A percentile compares a stretch with the other conserved stretches of the same genome.
Evolutionary conservation across 2,888 invertebrate species (phyloP).

Genomic region (Platycheirus rosarum): DNA sequence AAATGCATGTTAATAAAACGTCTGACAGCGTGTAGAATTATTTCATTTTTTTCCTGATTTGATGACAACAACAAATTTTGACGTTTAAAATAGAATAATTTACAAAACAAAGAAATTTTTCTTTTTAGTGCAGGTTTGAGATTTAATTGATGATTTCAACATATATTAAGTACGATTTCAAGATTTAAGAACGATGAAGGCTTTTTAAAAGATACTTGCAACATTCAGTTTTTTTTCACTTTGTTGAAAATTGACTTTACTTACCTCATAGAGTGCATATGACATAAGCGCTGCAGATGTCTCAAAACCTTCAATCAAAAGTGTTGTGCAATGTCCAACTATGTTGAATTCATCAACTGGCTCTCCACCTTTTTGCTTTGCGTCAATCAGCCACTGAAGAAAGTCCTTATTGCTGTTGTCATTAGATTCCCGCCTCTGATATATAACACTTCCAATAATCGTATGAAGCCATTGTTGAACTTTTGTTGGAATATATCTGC

Average conservation of each 20-base stretch:
- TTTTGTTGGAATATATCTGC: conserved; percentile 76
- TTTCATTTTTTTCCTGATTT: too few species aligned
- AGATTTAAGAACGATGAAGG: too few species aligned
- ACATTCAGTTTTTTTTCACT: too few species aligned
- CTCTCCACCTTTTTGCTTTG: conserved; percentile 73
- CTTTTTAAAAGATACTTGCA: too few species aligned
- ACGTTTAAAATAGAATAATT: too few species aligned
- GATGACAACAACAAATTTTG: too few species aligned
- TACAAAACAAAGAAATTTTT: neutral
- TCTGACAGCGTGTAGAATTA: too few species aligned
- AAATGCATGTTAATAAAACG: too few species aligned
- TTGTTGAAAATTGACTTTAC: too few species aligned
- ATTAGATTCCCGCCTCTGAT: conserved; percentile 43
- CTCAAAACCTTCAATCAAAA: conserved; percentile 79
- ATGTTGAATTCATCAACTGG: conserved; percentile 70
- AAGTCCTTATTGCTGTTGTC: conserved; percentile 69
- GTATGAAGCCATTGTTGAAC: conserved; percentile 76
- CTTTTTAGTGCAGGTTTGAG: too few species aligned
- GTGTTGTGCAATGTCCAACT: conserved; percentile 78
- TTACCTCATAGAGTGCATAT: conserved; percentile 77
- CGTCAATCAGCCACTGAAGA: conserved; percentile 76
- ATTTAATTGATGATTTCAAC: too few species aligned
- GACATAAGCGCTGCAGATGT: conserved; percentile 78
- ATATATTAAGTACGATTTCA: too few species aligned
- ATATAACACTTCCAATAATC: conserved; percentile 73